Conservation (phyloP, 2,797 vertebrate genomes). For the Onychomys torridus region DNA sequence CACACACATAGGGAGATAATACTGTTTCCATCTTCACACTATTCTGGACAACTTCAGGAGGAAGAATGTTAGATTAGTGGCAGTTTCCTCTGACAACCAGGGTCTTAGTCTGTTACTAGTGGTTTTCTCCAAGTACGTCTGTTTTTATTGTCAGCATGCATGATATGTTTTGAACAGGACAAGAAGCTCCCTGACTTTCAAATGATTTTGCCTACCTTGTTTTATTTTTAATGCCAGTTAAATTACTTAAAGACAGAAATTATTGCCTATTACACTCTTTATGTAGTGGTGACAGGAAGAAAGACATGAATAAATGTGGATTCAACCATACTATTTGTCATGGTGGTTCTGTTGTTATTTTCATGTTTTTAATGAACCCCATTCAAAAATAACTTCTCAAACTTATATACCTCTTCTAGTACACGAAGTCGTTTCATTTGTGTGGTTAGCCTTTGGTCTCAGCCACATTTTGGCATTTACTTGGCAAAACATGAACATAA, state of each 20-base stretch:
- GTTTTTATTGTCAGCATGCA: not conserved
- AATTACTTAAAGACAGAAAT: slow-evolving; percentile 39
- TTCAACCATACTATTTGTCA: slow-evolving; percentile 69
- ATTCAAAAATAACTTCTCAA: slow-evolving; percentile 76
- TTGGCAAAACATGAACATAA: slow-evolving; percentile 60
- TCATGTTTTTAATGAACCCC: slow-evolving; percentile 52
- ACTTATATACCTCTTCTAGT: slow-evolving; percentile 49
- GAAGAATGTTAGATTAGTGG: not conserved
- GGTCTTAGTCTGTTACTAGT: not conserved
- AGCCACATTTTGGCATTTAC: slow-evolving; percentile 65
- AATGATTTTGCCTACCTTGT: not conserved
- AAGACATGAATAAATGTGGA: slow-evolving; percentile 67
- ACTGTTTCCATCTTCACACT: not conserved
- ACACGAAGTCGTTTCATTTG: slow-evolving; percentile 71
- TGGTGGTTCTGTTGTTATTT: slow-evolving; percentile 43
- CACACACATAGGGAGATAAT: not conserved
- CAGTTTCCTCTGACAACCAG: not conserved
- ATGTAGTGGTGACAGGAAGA: slow-evolving; percentile 61
- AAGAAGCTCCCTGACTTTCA: slow-evolving; percentile 18
- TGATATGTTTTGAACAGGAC: not conserved
- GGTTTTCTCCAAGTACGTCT: not conserved
- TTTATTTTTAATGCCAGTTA: slow-evolving; percentile 58
- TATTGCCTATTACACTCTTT: slow-evolving; percentile 58
- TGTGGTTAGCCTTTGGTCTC: slow-evolving; percentile 66
- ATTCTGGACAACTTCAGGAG: not conserved